These are phyloP conservation scores for Rhagophthalmus giganteus DNA, from an alignment of 2,888 invertebrate species.

Conservation along the genomic window DNA sequence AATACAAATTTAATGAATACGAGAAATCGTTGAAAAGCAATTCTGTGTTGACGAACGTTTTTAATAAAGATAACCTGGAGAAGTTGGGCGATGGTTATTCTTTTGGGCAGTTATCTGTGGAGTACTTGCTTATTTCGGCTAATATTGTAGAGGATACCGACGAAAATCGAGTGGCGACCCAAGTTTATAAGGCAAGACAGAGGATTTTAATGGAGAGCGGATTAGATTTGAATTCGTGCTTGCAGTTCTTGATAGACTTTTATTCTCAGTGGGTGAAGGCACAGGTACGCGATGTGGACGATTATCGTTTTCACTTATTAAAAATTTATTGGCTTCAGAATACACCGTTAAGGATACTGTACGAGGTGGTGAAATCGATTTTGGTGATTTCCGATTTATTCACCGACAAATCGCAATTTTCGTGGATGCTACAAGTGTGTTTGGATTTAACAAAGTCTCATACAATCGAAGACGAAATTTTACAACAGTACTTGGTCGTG, in stretches of 20 bases:
- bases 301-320: too few relatives aligned
- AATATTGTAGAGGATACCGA: conserved; percentile 58
- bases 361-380: conserved; percentile 67
- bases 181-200: conserved; percentile 45
- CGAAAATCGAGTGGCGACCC: conserved; percentile 47
- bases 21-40: conserved; percentile 30
- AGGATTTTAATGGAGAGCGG: conserved; percentile 61
- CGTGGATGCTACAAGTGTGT: conserved; percentile 76
- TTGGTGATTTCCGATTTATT: conserved; percentile 77
- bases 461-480: conserved; percentile 74
- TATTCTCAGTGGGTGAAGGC: conserved; percentile 75
- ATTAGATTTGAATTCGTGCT: conserved; percentile 88
- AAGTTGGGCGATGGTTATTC: conserved; percentile 59
- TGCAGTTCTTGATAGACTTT: conserved; percentile 89
- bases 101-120: conserved; percentile 65
- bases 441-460: conserved; percentile 68
- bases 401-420: conserved; percentile 73
- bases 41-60: conserved; percentile 52
- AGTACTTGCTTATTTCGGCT: conserved; percentile 64
- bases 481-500: conserved; percentile 70
- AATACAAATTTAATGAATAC: conserved; percentile 41
- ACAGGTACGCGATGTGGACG: conserved; percentile 55
- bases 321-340: conserved; percentile 49
- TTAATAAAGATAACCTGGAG: conserved; percentile 66
- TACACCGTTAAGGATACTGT: conserved; percentile 56